Evolutionary conservation across 2,797 vertebrate species (phyloP).

Genomic region (Lepus oiostolus): DNA sequence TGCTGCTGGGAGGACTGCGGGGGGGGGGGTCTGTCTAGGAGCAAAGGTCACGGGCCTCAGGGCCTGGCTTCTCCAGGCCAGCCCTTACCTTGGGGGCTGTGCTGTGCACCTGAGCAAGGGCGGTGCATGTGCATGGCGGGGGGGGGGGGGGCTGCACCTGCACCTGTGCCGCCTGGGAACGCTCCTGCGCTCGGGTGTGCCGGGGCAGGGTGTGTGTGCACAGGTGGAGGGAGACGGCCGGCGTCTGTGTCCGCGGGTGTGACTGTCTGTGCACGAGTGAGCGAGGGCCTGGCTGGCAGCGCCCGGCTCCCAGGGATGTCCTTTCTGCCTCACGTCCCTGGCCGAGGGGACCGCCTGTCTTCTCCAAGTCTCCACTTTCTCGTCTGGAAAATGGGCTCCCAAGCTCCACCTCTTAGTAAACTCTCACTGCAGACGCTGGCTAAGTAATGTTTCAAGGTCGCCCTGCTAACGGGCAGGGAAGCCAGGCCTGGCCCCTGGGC

Average conservation of each 20-base stretch:
- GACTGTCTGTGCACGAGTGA: constrained; percentile 22
- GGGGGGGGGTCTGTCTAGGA: neutral
- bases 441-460: constrained; percentile 35
- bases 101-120: neutral
- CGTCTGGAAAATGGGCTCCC: constrained; percentile 54
- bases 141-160: neutral
- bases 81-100: neutral
- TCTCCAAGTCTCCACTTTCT: constrained; percentile 31
- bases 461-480: constrained; percentile 10
- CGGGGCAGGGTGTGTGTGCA: accelerated
- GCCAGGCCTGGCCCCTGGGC: neutral
- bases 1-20: neutral
- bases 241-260: neutral
- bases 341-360: neutral
- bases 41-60: neutral
- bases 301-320: neutral
- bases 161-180: neutral
- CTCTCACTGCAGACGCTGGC: neutral
- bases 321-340: neutral
- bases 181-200: neutral
- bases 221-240: constrained; percentile 26
- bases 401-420: neutral
- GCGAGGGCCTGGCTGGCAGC: neutral
- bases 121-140: neutral
- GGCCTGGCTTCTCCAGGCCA: neutral